phyloP scores from a whole-genome alignment of 1,140 invertebrate genomes.

The Saccostrea echinata region DNA sequence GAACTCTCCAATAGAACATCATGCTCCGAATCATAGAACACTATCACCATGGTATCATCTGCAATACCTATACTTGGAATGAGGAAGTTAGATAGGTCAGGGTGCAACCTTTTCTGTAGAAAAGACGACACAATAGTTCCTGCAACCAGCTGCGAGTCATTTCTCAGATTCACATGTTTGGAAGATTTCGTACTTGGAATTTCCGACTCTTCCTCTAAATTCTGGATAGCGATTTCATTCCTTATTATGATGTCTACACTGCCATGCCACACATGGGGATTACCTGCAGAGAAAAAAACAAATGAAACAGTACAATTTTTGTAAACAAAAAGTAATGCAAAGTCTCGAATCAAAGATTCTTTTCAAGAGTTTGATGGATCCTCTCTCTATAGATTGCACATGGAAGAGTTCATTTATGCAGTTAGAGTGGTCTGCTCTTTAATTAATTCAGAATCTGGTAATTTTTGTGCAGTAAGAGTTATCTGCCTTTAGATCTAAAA shows the following conservation, averaged over 20 bases:
- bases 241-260: slow-evolving; percentile 11
- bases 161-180: not conserved
- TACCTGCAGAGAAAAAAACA: slow-evolving; percentile 32
- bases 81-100: slow-evolving; percentile 14
- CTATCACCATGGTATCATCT: not conserved
- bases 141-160: slow-evolving; percentile 19
- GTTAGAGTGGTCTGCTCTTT: no score
- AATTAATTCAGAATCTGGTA: no score
- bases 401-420: no score
- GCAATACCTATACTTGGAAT: slow-evolving; percentile 38
- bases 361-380: no score
- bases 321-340: no score
- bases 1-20: slow-evolving; percentile 40
- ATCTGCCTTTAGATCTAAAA: no score
- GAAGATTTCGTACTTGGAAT: not conserved
- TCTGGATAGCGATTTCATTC: not conserved
- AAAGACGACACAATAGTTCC: slow-evolving; percentile 40
- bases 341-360: no score
- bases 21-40: slow-evolving; percentile 42
- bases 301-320: no score
- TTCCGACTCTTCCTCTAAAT: not conserved
- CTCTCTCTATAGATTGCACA: no score
- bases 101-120: slow-evolving; percentile 25
- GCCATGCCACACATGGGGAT: slow-evolving; percentile 35
- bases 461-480: no score